These are phyloP conservation scores for Geopemphigus sp. DNA, from an alignment of 1,140 invertebrate species.

Conservation along the genomic window DNA sequence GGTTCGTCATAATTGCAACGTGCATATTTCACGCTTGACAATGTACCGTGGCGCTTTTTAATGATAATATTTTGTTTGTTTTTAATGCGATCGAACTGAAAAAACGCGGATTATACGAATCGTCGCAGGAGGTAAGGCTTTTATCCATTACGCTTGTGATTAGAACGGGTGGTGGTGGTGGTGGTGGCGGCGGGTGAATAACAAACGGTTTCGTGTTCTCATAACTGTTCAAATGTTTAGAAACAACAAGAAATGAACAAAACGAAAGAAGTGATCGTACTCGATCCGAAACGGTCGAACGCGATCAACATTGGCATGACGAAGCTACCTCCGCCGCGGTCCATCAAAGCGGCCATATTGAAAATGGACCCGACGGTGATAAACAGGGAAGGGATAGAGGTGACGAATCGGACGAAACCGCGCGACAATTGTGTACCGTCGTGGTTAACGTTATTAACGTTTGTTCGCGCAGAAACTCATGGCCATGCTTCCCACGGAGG, in stretches of 20 bases:
- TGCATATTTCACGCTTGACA: constrained; percentile 35
- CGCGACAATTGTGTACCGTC: too few relatives aligned
- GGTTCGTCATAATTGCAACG: constrained; percentile 2
- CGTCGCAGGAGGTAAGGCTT: constrained; percentile 42
- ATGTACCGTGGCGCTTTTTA: constrained; percentile 37
- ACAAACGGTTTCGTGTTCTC: constrained; percentile 37
- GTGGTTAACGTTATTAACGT: not conserved
- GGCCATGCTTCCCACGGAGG: constrained; percentile 95
- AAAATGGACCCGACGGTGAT: constrained; percentile 99
- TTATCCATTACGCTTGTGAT: constrained; percentile 27
- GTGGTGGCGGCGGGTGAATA: too few relatives aligned
- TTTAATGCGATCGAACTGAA: constrained; percentile 47
- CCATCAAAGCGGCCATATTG: constrained; percentile 96
- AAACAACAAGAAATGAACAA: constrained; percentile 91
- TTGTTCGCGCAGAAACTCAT: constrained; percentile 76
- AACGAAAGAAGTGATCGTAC: constrained; percentile 91
- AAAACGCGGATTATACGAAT: constrained; percentile 38
- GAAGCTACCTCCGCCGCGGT: constrained; percentile 92
- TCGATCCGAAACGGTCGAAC: constrained; percentile 97
- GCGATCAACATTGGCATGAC: constrained; percentile 99
- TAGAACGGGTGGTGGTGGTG: constrained; percentile 15
- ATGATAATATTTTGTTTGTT: constrained; percentile 49
- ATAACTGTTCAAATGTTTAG: constrained; percentile 59
- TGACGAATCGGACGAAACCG: constrained; percentile 54
- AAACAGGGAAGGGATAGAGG: constrained; percentile 95